Base-by-base conservation (phyloP, 2,113 vertebrate genomes). In the Uropsilus gracilis region DNA sequence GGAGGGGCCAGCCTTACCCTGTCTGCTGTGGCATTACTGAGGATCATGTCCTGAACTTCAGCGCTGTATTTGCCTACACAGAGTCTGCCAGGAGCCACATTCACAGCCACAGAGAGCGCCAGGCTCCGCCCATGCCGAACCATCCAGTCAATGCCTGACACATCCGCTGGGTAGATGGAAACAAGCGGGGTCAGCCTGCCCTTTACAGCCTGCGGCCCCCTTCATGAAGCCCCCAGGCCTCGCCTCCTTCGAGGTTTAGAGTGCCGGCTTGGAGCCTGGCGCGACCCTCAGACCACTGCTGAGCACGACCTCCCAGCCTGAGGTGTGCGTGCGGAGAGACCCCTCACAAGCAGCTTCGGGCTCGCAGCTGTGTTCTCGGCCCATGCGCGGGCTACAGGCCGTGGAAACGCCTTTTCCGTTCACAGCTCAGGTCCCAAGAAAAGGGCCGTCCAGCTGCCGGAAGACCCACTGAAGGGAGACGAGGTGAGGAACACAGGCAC, bases 81-180 rank as follows among this genome's bases (percentile, higher is more conserved):
- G n/a, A 99, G 98, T 97, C 98, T 98, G 95, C 97, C 93, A 0
- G 99, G 98, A 80, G 99, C 98, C 75, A 98, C 99, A 0, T 98
- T 99, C 59, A 99, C 98, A 6, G 99, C 99, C 77, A 99, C 99
- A 0, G 99, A 99, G 57, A 99, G 98, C 0, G 99, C 99, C 98
- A 99, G 95, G 98, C 99, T 99, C 7, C 99, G 99, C 7, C 99
- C 99, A 0, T 99, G 99, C 87, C 99, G 99, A 97, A 99, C 99
- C 99, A 99, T 99, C 99, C 99, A 99, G 98, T 99, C 99, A 17
- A 99, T 99, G 71, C 99, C 99, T 2, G 99, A 99, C 84, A 99
- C 87, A 0, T 99, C 99, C 72, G 99, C 99, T 99, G 96, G 42
- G 90, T 80, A 13, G 64, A 77, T 92, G 46, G 28, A 94, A 30